Evolutionary conservation across 2,888 invertebrate species (phyloP).

Genomic region (Plemyria rubiginata): DNA sequence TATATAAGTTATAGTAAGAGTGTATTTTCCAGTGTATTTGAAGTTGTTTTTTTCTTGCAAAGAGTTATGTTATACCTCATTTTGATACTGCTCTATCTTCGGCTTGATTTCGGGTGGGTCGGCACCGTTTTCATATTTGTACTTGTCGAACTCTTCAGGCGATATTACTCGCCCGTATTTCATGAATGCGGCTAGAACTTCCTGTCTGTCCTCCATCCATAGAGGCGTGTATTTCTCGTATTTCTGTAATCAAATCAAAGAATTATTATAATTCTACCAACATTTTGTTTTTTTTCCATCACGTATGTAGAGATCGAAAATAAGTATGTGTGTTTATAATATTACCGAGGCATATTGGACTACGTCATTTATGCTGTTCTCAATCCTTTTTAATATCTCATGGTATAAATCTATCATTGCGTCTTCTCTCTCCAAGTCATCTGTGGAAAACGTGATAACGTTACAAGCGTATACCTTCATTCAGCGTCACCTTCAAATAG

Average conservation of each 20-base stretch:
- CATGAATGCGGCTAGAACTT: constrained; percentile 91
- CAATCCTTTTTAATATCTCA: constrained; percentile 81
- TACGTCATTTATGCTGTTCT: constrained; percentile 72
- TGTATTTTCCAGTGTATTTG: no score
- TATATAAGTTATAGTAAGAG: no score
- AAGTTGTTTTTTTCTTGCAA: no score
- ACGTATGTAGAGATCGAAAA: neutral
- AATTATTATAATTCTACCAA: neutral
- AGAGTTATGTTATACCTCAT: constrained; percentile 88
- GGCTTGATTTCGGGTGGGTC: constrained; percentile 86
- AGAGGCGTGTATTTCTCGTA: constrained; percentile 90
- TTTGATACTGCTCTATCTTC: constrained; percentile 88
- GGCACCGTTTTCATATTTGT: constrained; percentile 70
- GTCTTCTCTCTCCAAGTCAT: constrained; percentile 85
- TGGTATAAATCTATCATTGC: constrained; percentile 85
- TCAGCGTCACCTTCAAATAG: no score
- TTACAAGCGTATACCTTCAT: no score
- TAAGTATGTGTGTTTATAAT: neutral
- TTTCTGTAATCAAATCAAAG: constrained; percentile 52
- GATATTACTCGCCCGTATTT: constrained; percentile 90
- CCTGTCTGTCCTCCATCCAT: constrained; percentile 92
- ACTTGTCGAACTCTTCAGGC: constrained; percentile 88
- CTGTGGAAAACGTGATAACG: constrained; percentile 51
- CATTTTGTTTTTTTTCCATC: neutral
- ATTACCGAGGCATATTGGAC: constrained; percentile 69